A percentile compares a stretch with the other conserved stretches of the same genome.
These are phyloP conservation scores for Choloepus hoffmanni DNA, from an alignment of 2,113 vertebrate genomes.

Conservation along the genomic window DNA sequence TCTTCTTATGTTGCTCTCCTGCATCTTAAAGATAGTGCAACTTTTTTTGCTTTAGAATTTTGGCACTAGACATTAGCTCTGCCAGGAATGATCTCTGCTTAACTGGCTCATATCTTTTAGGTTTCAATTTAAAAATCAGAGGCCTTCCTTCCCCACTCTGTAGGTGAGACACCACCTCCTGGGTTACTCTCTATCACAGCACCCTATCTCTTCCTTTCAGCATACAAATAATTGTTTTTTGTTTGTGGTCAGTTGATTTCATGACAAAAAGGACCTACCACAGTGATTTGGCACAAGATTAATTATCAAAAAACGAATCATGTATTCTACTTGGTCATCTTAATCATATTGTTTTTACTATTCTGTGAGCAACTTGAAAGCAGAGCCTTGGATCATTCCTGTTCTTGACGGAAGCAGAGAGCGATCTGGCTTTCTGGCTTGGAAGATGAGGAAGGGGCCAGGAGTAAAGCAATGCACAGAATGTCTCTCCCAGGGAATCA, in stretches of 20 bases:
- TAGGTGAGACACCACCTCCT: neutral
- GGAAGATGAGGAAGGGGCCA: too few relatives aligned
- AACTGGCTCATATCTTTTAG: neutral
- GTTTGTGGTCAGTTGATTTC: constrained; percentile 2
- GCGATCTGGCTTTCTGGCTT: too few relatives aligned
- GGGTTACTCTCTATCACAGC: neutral
- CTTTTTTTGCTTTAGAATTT: neutral
- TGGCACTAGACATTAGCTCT: neutral
- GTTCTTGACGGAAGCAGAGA: neutral
- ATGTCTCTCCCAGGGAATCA: neutral
- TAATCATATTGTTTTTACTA: neutral
- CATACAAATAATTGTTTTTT: neutral
- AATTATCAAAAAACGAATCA: neutral
- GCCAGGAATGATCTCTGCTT: neutral
- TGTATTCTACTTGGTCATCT: neutral
- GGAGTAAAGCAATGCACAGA: too few relatives aligned
- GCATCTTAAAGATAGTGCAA: neutral
- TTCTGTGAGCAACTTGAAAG: neutral
- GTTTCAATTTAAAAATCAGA: neutral
- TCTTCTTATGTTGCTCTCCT: neutral
- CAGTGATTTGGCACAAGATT: neutral
- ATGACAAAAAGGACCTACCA: neutral
- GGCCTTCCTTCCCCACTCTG: neutral
- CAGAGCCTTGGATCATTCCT: neutral
- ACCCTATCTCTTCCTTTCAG: neutral